A percentile compares a stretch with the other conserved stretches of the same genome.
These are phyloP conservation scores for Sterrhoptilus dennistouni DNA, from an alignment of 2,113 vertebrate species.

Conservation along the genomic window DNA sequence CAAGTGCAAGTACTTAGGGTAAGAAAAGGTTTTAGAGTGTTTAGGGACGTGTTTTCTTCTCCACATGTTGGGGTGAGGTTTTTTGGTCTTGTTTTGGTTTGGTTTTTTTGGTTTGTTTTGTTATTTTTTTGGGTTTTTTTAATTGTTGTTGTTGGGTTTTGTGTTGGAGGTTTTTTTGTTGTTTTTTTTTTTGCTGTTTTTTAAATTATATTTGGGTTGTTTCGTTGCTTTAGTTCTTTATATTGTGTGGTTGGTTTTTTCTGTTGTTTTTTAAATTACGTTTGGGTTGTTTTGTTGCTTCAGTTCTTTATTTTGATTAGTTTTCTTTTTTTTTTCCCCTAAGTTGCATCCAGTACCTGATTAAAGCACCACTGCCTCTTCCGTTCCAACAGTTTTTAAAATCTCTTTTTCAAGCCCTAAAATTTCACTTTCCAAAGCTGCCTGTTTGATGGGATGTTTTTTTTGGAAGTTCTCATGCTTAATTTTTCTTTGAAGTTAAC, in stretches of 20 bases:
- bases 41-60: background rate
- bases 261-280: no score
- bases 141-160: no score
- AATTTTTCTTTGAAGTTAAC: background rate
- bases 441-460: background rate
- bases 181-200: no score
- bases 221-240: no score
- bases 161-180: no score
- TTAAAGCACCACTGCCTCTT: background rate
- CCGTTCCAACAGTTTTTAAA: background rate
- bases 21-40: background rate
- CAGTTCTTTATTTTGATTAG: background rate
- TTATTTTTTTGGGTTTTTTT: no score
- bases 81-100: background rate
- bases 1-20: background rate
- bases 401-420: background rate
- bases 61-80: fast-evolving
- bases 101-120: no score
- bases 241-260: no score
- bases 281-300: background rate
- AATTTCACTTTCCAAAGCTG: background rate
- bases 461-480: background rate
- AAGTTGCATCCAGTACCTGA: background rate
- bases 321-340: fast-evolving
- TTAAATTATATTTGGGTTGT: no score